Conservation (phyloP, 1,140 invertebrate species). For the Stegodyphus mimosarum region DNA sequence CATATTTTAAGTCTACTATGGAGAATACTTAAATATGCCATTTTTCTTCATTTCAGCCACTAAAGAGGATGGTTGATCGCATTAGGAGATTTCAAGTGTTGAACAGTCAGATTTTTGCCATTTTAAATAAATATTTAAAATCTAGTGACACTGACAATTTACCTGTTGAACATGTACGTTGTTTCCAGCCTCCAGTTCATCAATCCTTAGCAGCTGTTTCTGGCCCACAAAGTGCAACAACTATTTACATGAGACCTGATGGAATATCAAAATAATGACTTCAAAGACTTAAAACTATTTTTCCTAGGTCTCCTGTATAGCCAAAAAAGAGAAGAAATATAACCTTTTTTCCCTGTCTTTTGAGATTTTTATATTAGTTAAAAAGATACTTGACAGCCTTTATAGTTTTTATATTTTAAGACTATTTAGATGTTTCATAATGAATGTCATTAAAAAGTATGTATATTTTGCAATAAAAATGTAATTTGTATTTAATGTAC, state of each 20-base stretch:
- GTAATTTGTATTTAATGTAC: constrained; percentile 5
- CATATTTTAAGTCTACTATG: too few species aligned
- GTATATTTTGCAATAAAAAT: constrained; percentile 45
- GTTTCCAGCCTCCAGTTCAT: constrained; percentile 94
- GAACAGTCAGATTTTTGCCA: constrained; percentile 98
- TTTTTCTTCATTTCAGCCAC: constrained; percentile 75
- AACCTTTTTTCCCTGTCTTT: neutral
- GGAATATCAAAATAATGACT: constrained; percentile 47
- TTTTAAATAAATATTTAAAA: constrained; percentile 95
- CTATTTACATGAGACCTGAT: constrained; percentile 62
- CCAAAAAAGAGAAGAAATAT: neutral
- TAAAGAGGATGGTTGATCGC: constrained; percentile 97
- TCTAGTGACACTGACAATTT: constrained; percentile 79
- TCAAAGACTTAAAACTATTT: neutral
- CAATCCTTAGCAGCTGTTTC: constrained; percentile 67
- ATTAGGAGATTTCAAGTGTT: constrained; percentile 97
- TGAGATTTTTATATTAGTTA: constrained; percentile 5
- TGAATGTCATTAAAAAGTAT: constrained; percentile 30
- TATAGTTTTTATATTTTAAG: constrained; percentile 38
- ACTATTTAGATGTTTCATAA: constrained; percentile 29
- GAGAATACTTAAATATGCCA: too few species aligned
- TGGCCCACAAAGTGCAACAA: constrained; percentile 63
- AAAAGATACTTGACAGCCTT: constrained; percentile 19
- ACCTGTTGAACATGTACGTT: constrained; percentile 95
- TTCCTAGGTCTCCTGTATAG: neutral